These are phyloP conservation scores for Lumbricus terrestris DNA, from an alignment of 2,888 invertebrate genomes.

Conservation along the genomic window DNA sequence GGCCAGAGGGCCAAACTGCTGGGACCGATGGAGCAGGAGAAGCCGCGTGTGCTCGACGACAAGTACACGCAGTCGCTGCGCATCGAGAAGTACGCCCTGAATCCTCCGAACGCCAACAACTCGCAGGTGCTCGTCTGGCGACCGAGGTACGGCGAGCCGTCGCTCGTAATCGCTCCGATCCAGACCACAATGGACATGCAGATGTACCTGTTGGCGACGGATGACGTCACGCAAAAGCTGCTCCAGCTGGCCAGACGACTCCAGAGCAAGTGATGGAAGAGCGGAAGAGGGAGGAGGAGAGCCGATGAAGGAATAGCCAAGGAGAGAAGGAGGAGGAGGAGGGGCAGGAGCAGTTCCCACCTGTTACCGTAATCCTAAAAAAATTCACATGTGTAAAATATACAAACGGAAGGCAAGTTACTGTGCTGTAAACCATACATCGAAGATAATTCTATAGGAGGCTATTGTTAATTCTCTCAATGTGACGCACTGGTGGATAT, in stretches of 20 bases:
- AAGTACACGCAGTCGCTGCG: neutral
- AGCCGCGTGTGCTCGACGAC: constrained; percentile 29
- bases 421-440: neutral
- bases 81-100: constrained; percentile 29
- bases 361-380: neutral
- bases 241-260: constrained; percentile 8
- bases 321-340: neutral
- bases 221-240: constrained; percentile 16
- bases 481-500: neutral
- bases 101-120: constrained; percentile 37
- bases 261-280: neutral
- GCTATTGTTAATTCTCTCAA: neutral
- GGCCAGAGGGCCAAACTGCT: constrained; percentile 50
- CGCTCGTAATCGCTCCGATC: constrained; percentile 53
- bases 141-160: constrained; percentile 47
- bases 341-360: neutral
- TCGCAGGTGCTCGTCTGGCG: constrained; percentile 53
- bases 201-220: constrained; percentile 32
- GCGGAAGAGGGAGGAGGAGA: neutral
- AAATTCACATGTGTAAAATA: neutral
- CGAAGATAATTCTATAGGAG: too few relatives aligned
- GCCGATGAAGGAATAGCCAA: too few relatives aligned
- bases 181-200: constrained; percentile 40
- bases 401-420: neutral
- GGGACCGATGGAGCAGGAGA: constrained; percentile 38